phyloP scores from a whole-genome alignment of 2,113 vertebrate species.

The Sturnus vulgaris region DNA sequence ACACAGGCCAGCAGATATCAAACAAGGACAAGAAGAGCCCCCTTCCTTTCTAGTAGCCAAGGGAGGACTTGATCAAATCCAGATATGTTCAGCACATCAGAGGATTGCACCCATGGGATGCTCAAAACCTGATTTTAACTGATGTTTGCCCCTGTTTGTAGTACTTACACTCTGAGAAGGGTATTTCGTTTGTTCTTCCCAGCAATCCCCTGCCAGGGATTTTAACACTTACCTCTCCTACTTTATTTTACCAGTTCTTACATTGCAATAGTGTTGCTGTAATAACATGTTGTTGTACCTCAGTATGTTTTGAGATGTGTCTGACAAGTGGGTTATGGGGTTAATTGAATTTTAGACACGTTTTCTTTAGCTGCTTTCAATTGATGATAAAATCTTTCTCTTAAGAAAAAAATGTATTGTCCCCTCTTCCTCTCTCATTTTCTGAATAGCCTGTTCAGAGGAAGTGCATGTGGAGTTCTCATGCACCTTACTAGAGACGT shows the following conservation, averaged over 20 bases:
- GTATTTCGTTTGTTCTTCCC: neutral
- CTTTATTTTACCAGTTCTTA: neutral
- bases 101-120: neutral
- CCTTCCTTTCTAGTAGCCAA: fast-evolving
- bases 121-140: neutral
- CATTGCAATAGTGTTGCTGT: neutral
- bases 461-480: neutral
- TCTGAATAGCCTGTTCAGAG: neutral
- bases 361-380: neutral
- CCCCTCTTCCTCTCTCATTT: neutral
- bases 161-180: neutral
- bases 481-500: neutral
- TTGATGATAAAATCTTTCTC: neutral
- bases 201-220: neutral
- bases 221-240: neutral
- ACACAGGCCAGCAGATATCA: neutral
- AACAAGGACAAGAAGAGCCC: neutral
- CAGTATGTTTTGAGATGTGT: neutral
- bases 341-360: neutral
- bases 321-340: neutral
- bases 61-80: neutral
- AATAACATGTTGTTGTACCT: neutral
- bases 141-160: neutral
- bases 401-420: neutral
- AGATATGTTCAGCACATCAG: neutral